Conservation (phyloP, 2,113 vertebrate genomes). For the Aspidoscelis tigris region DNA sequence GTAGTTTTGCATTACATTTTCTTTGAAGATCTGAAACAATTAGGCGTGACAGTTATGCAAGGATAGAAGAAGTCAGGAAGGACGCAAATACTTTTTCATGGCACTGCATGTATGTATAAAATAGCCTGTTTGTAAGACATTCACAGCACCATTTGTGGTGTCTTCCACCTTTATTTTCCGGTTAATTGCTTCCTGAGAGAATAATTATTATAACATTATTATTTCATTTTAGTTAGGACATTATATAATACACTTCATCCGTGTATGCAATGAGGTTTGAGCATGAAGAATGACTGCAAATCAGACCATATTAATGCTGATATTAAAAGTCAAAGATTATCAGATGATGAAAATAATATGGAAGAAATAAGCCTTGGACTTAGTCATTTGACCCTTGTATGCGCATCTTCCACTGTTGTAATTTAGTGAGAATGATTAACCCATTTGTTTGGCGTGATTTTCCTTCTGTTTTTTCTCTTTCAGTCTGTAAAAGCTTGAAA, state of each 20-base stretch:
- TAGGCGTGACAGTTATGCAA: too few relatives aligned
- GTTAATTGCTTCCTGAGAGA: neutral
- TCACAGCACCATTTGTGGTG: neutral
- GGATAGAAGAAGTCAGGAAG: too few relatives aligned
- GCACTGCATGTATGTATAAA: too few relatives aligned
- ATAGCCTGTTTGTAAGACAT: too few relatives aligned
- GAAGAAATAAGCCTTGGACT: neutral
- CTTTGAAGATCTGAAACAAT: too few relatives aligned
- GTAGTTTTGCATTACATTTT: too few relatives aligned
- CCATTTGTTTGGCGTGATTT: too few relatives aligned
- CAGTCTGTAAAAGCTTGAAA: conserved; percentile 80
- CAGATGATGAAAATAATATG: neutral
- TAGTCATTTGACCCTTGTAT: neutral
- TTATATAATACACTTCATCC: neutral
- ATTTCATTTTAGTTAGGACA: neutral
- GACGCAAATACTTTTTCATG: too few relatives aligned
- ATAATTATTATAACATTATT: neutral
- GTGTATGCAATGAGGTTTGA: neutral
- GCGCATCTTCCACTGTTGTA: too few relatives aligned
- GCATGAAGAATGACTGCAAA: neutral
- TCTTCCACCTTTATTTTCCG: neutral
- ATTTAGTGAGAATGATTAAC: too few relatives aligned
- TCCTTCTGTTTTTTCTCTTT: conserved; percentile 13
- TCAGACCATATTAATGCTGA: neutral
- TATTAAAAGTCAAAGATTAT: neutral